Evolutionary conservation across 2,888 invertebrate genomes (phyloP), one percentile per base, ranked within the genome.

Genomic region (Dryococelus australis): DNA sequence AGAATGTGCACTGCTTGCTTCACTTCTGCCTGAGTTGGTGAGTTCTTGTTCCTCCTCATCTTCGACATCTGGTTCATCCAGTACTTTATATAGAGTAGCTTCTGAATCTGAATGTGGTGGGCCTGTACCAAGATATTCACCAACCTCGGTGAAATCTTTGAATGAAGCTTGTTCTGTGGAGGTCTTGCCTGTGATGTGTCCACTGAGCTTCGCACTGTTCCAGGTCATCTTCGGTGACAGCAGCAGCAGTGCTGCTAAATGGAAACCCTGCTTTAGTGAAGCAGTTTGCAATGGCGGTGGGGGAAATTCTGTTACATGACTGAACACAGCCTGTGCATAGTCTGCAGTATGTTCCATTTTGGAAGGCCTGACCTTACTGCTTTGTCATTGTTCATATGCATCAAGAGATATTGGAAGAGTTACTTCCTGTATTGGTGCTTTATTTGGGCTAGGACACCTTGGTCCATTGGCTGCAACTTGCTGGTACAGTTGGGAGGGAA

Each of bases 401-500:
- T 5, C 65, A 65, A 16, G 16, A 65, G 65, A 24, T 65, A 65
- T 16, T 65, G 65, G 24, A 65, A 8, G 10, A 65, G 65, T 65
- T 65, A 16, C 65, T 65, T 65, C 65, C 65, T 65, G 10, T 65
- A 65, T 20, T 65, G 65, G 65, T 65, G 65, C 16, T 65, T 65
- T 65, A 65, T 16, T 16, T 65, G 20, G 65, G 65, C 65, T 65
- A 65, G 8, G 65, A 65, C 65, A 65, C 65, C 65, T 24, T 65
- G 65, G 65, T 65, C 65, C 65, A 65, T 65, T 8, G 65, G 65
- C 65, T 65, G 65, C 65, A 65, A 65, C 65, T 65, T 65, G 65
- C 65, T 65, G 13, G 65, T 65, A 24, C 20, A 65, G 16, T 65
- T 65, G 5, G 65, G 65, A 16, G 65, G 65, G 20, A 65, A 9